Evolutionary conservation across 1,140 invertebrate genomes (phyloP).

Genomic region (Bombus difficillimus): DNA sequence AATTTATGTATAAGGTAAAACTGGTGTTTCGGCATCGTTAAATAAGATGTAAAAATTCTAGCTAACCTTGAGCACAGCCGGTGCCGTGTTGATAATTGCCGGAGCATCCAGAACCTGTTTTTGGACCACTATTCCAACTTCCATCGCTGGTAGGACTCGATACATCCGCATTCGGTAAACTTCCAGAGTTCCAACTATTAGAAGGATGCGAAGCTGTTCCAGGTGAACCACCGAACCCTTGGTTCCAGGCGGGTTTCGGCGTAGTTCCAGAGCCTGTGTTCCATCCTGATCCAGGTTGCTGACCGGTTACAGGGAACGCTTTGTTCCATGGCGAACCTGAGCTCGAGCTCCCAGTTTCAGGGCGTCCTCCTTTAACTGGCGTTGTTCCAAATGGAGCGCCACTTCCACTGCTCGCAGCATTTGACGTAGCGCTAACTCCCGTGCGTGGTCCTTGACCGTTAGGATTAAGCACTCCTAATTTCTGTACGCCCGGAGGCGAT

Average conservation of each 20-base stretch:
- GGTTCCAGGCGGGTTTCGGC: neutral
- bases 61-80: constrained; percentile 43
- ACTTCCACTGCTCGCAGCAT: neutral
- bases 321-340: neutral
- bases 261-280: neutral
- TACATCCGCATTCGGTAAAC: neutral
- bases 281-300: constrained; percentile 13
- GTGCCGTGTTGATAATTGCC: constrained; percentile 7
- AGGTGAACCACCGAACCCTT: neutral
- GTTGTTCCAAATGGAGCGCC: neutral
- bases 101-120: constrained; percentile 22
- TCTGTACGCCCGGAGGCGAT: constrained; percentile 27
- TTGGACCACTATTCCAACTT: neutral
- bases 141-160: neutral
- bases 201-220: neutral
- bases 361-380: neutral
- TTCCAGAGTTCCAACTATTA: neutral
- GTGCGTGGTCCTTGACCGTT: neutral
- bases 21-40: no score
- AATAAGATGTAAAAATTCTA: neutral
- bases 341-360: no score
- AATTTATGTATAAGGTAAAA: no score
- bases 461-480: constrained; percentile 1
- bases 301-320: neutral
- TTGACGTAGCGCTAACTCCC: no score